Evolutionary conservation across 2,888 invertebrate genomes (phyloP).

Genomic region (Neocrepidodera transversa): DNA sequence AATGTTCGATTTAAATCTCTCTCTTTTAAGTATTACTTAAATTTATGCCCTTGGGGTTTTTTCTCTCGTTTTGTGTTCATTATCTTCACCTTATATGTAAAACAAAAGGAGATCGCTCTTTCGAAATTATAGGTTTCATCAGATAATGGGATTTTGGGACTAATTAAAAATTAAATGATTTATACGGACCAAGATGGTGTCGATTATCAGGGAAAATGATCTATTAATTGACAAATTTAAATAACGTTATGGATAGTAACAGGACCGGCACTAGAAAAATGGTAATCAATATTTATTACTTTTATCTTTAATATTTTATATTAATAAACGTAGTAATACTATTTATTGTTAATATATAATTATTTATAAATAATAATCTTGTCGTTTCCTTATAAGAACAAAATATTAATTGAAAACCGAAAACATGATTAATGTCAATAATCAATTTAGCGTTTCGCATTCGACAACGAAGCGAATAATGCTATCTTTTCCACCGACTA

Average conservation of each 20-base stretch:
- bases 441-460: conserved; percentile 13
- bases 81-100: conserved; percentile 30
- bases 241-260: conserved; percentile 28
- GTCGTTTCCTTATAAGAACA: too few relatives aligned
- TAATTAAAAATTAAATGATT: conserved; percentile 39
- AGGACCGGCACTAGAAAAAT: not conserved
- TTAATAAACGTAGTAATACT: too few relatives aligned
- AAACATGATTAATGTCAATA: too few relatives aligned
- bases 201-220: conserved; percentile 32
- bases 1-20: not conserved
- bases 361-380: too few relatives aligned
- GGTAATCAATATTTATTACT: too few relatives aligned
- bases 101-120: conserved; percentile 34
- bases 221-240: conserved; percentile 36
- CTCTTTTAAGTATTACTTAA: not conserved
- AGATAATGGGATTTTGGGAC: conserved; percentile 35
- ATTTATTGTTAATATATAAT: too few relatives aligned
- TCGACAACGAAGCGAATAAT: conserved; percentile 19
- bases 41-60: conserved; percentile 5
- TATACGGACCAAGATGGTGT: conserved; percentile 35
- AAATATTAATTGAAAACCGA: too few relatives aligned
- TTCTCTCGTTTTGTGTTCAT: conserved; percentile 21
- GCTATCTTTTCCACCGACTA: conserved; percentile 26
- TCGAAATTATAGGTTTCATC: conserved; percentile 37
- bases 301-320: too few relatives aligned